A percentile compares a stretch with the other conserved stretches of the same genome.
These are phyloP conservation scores for Cololabis saira DNA, from an alignment of 2,113 vertebrate genomes.

Conservation along the genomic window DNA sequence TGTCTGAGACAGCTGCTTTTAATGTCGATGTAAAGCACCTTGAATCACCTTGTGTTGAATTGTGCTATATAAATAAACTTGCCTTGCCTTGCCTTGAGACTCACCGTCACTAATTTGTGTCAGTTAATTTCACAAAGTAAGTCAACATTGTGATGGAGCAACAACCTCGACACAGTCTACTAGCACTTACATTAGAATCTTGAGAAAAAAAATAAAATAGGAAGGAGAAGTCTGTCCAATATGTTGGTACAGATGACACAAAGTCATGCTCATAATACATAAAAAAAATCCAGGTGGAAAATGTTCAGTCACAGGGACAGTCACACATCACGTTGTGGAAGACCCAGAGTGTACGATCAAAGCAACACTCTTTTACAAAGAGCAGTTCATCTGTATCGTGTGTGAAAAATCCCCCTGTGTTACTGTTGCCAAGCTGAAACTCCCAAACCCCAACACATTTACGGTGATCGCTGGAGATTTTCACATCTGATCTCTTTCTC, in stretches of 20 bases:
- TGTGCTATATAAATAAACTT: no score
- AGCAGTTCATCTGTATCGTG: no score
- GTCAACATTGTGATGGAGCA: not conserved
- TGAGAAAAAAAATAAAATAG: not conserved
- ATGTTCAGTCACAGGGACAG: not conserved
- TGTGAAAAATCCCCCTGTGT: no score
- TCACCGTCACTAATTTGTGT: no score
- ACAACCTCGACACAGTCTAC: not conserved
- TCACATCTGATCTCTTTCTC: no score
- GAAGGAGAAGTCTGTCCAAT: not conserved
- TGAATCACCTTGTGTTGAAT: no score
- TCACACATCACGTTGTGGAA: not conserved
- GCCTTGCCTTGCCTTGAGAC: no score
- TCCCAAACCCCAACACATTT: no score
- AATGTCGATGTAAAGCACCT: no score
- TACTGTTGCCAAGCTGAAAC: no score
- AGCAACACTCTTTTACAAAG: not conserved
- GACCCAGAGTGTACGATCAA: not conserved
- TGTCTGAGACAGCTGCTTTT: no score
- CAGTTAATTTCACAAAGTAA: not conserved
- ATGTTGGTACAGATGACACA: not conserved
- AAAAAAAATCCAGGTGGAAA: not conserved
- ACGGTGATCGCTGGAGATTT: no score
- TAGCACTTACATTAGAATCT: not conserved
- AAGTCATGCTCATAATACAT: fast-evolving